Percentiles rank a stretch among this genome's conserved stretches.
Conservation (phyloP, 1,140 invertebrate species). For the Pantala flavescens region DNA sequence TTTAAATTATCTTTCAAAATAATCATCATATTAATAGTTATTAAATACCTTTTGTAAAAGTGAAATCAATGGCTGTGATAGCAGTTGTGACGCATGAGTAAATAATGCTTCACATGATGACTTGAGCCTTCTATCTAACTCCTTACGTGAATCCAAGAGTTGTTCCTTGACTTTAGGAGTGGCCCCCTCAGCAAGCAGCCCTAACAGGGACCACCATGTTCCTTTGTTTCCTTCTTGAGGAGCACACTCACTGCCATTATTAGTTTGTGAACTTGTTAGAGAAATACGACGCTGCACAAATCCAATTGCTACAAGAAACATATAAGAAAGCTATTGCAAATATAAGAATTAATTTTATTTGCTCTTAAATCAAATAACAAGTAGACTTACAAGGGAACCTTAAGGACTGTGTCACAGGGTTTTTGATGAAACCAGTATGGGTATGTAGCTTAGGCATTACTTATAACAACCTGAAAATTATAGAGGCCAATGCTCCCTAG, state of each 20-base stretch:
- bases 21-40: too few species aligned
- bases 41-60: background rate
- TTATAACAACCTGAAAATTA: too few species aligned
- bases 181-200: conserved; percentile 75
- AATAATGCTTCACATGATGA: conserved; percentile 86
- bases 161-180: conserved; percentile 87
- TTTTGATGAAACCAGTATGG: too few species aligned
- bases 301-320: conserved; percentile 53
- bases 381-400: too few species aligned
- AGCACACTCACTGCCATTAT: background rate
- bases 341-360: too few species aligned
- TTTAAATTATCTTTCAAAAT: too few species aligned
- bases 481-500: too few species aligned
- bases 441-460: too few species aligned
- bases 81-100: conserved; percentile 58
- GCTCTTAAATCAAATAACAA: too few species aligned
- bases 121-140: conserved; percentile 88
- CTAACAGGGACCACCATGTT: conserved; percentile 50
- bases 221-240: background rate
- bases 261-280: background rate
- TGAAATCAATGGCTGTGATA: conserved; percentile 59
- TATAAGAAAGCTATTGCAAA: background rate
- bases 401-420: too few species aligned
- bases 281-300: conserved; percentile 66
- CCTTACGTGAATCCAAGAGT: conserved; percentile 84